These are phyloP conservation scores for Eudemis profundana DNA, from an alignment of 2,888 invertebrate species.

Conservation along the genomic window DNA sequence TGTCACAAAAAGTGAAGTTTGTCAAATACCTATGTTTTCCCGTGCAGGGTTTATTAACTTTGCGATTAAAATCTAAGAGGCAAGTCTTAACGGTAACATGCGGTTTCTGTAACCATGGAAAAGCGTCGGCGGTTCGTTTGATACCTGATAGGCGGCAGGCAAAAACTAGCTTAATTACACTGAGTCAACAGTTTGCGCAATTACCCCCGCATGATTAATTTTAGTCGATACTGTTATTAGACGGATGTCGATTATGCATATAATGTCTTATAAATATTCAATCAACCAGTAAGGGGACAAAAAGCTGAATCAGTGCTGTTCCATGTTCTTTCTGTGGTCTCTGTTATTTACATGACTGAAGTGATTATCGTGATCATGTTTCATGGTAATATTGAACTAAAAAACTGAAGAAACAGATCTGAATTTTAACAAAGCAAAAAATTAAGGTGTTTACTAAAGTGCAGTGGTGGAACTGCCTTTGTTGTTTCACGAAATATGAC, in stretches of 20 bases:
- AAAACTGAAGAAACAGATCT: too few relatives aligned
- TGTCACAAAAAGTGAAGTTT: not conserved
- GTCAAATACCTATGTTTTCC: not conserved
- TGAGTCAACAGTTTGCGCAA: conserved; percentile 40
- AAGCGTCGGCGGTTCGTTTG: conserved; percentile 31
- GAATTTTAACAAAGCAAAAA: too few relatives aligned
- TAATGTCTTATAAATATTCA: conserved; percentile 30
- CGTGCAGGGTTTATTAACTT: not conserved
- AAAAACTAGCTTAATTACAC: conserved; percentile 42
- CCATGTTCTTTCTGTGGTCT: too few relatives aligned
- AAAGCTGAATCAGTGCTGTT: not conserved
- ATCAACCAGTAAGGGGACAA: not conserved
- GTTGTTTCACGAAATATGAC: too few relatives aligned
- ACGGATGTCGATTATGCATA: conserved; percentile 26
- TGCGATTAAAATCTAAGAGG: not conserved
- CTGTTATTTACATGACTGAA: too few relatives aligned
- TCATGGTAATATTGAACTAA: too few relatives aligned
- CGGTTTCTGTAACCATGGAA: conserved; percentile 15
- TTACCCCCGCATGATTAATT: conserved; percentile 40
- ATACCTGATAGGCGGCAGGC: conserved; percentile 30
- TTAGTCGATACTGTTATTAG: conserved; percentile 38
- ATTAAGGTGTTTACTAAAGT: too few relatives aligned
- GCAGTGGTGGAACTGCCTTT: too few relatives aligned
- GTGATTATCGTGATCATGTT: too few relatives aligned
- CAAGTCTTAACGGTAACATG: conserved; percentile 7